These are phyloP conservation scores for Stigmatopora argus DNA, from an alignment of 2,113 vertebrate genomes.

Conservation along the genomic window DNA sequence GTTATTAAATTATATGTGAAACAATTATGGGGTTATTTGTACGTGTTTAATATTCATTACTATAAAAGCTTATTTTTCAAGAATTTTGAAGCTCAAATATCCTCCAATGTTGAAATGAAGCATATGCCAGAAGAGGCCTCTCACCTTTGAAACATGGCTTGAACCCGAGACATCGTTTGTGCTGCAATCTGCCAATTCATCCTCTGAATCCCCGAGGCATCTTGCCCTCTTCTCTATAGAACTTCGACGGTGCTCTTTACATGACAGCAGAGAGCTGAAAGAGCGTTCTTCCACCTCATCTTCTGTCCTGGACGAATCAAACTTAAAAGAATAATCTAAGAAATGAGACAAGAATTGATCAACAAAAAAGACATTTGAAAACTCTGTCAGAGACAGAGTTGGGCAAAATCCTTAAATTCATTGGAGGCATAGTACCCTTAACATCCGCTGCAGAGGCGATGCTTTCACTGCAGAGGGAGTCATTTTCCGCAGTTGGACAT, in stretches of 20 bases:
- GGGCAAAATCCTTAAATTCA: neutral
- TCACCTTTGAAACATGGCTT: conserved; percentile 73
- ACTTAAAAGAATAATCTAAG: conserved; percentile 88
- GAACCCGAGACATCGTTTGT: conserved; percentile 49
- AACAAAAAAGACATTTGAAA: neutral
- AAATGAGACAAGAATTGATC: neutral
- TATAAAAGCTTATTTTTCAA: no score
- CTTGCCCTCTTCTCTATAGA: conserved; percentile 83
- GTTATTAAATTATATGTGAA: no score
- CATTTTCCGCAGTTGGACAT: conserved; percentile 70
- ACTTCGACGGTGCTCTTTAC: conserved; percentile 87
- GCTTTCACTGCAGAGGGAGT: conserved; percentile 79
- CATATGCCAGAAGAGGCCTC: neutral
- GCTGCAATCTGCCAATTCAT: conserved; percentile 72
- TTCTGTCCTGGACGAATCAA: conserved; percentile 92
- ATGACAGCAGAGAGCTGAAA: conserved; percentile 88
- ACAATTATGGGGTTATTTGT: no score
- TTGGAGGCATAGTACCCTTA: conserved; percentile 69
- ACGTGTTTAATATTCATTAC: no score
- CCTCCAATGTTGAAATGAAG: neutral
- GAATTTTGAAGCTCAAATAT: no score
- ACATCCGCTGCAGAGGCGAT: conserved; percentile 76
- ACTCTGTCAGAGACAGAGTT: no score
- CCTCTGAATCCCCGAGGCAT: conserved; percentile 82
- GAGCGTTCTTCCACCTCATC: conserved; percentile 92